Percentiles rank a stretch among this genome's conserved stretches.
These are phyloP conservation scores for Toxonevra muliebris DNA, from an alignment of 2,888 invertebrate species.

Conservation along the genomic window DNA sequence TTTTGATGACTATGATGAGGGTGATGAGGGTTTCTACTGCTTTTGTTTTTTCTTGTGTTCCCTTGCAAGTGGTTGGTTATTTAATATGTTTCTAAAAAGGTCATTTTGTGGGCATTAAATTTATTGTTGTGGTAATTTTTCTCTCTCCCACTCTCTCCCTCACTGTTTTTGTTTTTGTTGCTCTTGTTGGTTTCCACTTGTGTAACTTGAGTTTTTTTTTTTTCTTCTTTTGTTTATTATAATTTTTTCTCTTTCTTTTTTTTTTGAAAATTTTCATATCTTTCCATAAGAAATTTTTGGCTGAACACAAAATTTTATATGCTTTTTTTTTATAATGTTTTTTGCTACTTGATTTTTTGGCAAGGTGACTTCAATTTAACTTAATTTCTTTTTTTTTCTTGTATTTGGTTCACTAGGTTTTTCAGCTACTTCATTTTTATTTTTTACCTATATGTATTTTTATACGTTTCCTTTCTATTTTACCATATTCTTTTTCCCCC, in stretches of 20 bases:
- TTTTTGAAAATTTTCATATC: constrained; percentile 3
- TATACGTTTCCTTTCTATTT: neutral
- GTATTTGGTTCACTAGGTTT: constrained; percentile 29
- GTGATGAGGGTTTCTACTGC: too few relatives aligned
- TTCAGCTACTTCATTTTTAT: neutral
- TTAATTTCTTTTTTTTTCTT: neutral
- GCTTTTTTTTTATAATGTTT: neutral
- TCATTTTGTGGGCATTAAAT: too few relatives aligned
- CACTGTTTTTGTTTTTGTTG: too few relatives aligned
- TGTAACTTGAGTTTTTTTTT: too few relatives aligned
- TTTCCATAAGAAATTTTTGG: neutral
- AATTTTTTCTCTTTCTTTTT: neutral
- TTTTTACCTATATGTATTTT: neutral
- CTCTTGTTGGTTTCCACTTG: too few relatives aligned
- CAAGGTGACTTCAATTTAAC: constrained; percentile 8
- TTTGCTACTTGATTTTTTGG: constrained; percentile 25
- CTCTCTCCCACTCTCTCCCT: too few relatives aligned
- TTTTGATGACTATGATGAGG: too few relatives aligned
- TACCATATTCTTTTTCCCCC: neutral
- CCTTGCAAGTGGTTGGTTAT: too few relatives aligned
- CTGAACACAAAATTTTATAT: neutral
- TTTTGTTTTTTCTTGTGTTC: too few relatives aligned
- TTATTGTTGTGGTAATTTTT: too few relatives aligned
- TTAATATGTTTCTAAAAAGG: too few relatives aligned
- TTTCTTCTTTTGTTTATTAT: neutral